Evolutionary conservation across 2,113 vertebrate species (phyloP), one percentile per base, ranked within the genome.

Genomic region (Genyomyrus donnyi): DNA sequence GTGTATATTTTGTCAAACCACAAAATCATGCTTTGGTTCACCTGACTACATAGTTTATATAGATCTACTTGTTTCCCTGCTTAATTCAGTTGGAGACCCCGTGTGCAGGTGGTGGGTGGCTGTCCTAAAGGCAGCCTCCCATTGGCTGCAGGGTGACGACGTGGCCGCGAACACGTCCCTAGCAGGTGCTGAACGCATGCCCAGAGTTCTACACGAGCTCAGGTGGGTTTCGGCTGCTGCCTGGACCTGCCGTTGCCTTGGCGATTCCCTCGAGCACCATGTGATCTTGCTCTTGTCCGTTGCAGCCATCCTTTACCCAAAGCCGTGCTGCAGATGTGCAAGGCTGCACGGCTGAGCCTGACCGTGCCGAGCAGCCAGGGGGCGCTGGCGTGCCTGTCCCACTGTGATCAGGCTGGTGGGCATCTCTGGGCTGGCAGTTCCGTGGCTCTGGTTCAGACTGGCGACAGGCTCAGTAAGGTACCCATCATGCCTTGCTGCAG

Each of bases 51-150:
- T 31, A 48, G 52, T 46, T 48, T 85, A 62, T 50, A n/a, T 49
- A 52, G 48, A 19, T 48, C 3, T 85, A 3, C 39, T 77, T 45
- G 21, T 58, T 52, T 48, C 48, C 66, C 39, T 89, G 77, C 35
- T 15, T 49, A 88, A 15, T 45, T 1, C 91, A 99, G 98, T 97
- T 70, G 96, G 96, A 0, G 98, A 99, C 3, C 85, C 97, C 45
- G 95, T 99, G 94, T 98, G 98, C 93, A 96, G 97, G 0, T 99
- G 98, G 98, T 99, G 98, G 98, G 96, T 97, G 3, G 94, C 96
- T 8, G 97, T 98, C 0, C 94, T 99, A 90, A 96, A 97, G 4
- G 96, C 98, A 62, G 96, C 96, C 0, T 94, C 98, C 39, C 91
- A 96, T 90, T 99, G 98, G 98, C 97, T 99, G 91, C 96, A 96